Evolutionary conservation across 2,888 invertebrate species (phyloP).

Genomic region (Drosophila lacicola): DNA sequence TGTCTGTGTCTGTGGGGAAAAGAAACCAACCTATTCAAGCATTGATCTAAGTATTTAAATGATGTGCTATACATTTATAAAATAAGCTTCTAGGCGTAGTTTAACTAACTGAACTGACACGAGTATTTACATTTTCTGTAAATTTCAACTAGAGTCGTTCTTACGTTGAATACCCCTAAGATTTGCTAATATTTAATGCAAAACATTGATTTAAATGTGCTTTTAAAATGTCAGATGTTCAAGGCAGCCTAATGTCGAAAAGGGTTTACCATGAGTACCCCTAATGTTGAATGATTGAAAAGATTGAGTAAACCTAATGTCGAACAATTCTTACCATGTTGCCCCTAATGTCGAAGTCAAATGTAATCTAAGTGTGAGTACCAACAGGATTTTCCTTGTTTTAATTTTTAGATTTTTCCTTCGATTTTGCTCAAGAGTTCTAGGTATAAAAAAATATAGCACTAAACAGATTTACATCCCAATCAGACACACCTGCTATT

Average conservation of each 20-base stretch:
- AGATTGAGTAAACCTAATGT: no score
- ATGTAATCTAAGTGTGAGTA: slow-evolving; percentile 2
- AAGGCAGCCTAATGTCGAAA: background rate
- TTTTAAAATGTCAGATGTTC: background rate
- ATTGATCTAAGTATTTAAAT: slow-evolving; percentile 40
- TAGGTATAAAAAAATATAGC: slow-evolving; percentile 4
- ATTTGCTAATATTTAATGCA: background rate
- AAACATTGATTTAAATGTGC: background rate
- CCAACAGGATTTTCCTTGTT: background rate
- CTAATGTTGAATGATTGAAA: no score
- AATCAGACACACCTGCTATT: background rate
- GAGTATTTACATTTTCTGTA: background rate
- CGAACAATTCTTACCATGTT: no score
- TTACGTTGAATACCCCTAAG: background rate
- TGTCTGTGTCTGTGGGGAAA: slow-evolving; percentile 9
- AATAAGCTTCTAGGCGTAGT: slow-evolving; percentile 41
- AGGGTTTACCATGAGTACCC: background rate
- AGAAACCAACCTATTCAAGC: slow-evolving; percentile 9
- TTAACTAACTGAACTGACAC: slow-evolving; percentile 31
- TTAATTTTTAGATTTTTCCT: background rate
- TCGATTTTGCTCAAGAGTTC: slow-evolving; percentile 19
- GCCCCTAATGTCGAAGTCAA: background rate
- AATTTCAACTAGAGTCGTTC: slow-evolving; percentile 2
- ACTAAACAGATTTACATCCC: background rate
- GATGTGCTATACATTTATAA: slow-evolving; percentile 23